Percentiles rank a stretch among this genome's conserved stretches.
Evolutionary conservation across 2,113 vertebrate genomes (phyloP).

Genomic region (Callaeas wilsoni): DNA sequence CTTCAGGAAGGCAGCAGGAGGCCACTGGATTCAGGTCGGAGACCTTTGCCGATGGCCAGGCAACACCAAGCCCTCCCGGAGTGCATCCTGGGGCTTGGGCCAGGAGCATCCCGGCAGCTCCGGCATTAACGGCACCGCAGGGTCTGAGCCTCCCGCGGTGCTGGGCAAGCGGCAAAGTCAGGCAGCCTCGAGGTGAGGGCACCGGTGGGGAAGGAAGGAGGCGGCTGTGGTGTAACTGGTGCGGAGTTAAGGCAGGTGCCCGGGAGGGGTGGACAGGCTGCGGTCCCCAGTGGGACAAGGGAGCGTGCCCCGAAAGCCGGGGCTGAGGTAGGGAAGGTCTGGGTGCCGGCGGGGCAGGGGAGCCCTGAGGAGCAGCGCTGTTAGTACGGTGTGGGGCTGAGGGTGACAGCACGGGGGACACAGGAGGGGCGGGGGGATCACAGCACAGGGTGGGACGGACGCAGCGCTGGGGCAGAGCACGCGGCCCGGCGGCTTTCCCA

Average conservation of each 20-base stretch:
- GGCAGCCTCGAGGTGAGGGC: not conserved
- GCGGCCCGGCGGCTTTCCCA: not conserved
- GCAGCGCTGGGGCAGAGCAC: not conserved
- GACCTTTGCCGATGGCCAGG: not conserved
- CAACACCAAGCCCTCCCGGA: not conserved
- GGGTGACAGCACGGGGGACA: not conserved
- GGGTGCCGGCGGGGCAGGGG: not conserved
- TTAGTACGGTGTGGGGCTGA: not conserved
- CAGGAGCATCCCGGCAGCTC: not conserved
- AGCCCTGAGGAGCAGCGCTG: not conserved
- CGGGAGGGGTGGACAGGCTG: not conserved
- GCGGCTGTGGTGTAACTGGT: not conserved
- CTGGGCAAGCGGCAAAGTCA: not conserved
- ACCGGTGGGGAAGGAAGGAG: not conserved
- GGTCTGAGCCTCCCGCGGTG: not conserved
- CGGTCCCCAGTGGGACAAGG: not conserved
- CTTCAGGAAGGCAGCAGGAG: not conserved
- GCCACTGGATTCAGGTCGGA: not conserved
- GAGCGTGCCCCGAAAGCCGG: not conserved
- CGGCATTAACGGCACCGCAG: rapidly evolving
- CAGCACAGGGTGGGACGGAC: not conserved
- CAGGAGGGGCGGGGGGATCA: not conserved
- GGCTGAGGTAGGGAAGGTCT: constrained; percentile 8
- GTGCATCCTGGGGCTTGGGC: not conserved
- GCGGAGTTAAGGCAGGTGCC: not conserved